A percentile compares a stretch with the other conserved stretches of the same genome.
Evolutionary conservation across 2,113 vertebrate genomes (phyloP).

Genomic region (Paratilapia polleni): DNA sequence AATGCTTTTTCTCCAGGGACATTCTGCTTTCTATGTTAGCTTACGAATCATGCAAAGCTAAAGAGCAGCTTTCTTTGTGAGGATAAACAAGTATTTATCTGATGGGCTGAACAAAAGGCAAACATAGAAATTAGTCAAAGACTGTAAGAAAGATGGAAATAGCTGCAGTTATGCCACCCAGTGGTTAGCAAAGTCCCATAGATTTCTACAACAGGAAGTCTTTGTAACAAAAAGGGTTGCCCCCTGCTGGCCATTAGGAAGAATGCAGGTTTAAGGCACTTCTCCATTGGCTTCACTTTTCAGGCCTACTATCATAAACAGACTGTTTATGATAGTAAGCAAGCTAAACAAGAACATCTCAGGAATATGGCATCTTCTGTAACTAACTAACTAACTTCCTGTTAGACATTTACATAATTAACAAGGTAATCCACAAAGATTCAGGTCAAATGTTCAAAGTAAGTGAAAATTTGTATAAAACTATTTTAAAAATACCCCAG

Average conservation of each 20-base stretch:
- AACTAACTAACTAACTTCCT: neutral
- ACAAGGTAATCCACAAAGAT: neutral
- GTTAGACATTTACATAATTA: neutral
- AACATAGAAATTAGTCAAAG: too few species aligned
- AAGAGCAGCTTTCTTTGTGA: too few species aligned
- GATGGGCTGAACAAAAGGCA: too few species aligned
- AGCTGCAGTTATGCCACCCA: too few species aligned
- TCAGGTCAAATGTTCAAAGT: rapidly evolving
- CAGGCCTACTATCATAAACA: neutral
- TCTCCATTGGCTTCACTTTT: rapidly evolving
- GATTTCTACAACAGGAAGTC: neutral
- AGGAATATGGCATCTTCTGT: neutral
- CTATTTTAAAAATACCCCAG: neutral
- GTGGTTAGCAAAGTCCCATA: neutral
- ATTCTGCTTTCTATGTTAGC: too few species aligned
- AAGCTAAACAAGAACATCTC: neutral
- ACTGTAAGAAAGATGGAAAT: too few species aligned
- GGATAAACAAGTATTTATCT: too few species aligned
- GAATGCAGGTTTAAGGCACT: neutral
- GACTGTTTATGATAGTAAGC: neutral
- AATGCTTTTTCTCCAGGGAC: too few species aligned
- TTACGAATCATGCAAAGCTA: too few species aligned
- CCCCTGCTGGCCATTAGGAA: neutral
- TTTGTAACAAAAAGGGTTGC: neutral
- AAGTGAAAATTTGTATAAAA: neutral